Evolutionary conservation across 2,113 vertebrate genomes (phyloP).

Genomic region (Hypomesus transpacificus): DNA sequence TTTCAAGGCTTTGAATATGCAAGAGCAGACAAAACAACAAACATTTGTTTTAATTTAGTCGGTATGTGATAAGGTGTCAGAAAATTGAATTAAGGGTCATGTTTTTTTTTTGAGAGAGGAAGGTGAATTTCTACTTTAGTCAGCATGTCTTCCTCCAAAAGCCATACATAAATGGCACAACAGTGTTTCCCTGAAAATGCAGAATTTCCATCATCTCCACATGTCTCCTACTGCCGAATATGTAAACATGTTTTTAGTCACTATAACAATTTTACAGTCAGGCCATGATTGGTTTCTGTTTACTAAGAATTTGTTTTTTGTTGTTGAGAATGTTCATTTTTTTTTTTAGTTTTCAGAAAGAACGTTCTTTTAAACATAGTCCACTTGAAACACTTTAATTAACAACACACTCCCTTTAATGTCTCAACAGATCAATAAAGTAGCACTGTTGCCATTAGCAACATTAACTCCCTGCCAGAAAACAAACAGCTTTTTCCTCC

Average conservation of each 20-base stretch:
- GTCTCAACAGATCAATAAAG: constrained; percentile 42
- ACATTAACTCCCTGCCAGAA: constrained; percentile 16
- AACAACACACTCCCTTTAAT: constrained; percentile 21
- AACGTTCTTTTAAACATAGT: constrained; percentile 9
- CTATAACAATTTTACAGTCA: too few relatives aligned
- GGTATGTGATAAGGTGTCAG: constrained; percentile 2
- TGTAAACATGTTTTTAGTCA: too few relatives aligned
- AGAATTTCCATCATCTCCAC: too few relatives aligned
- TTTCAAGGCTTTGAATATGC: constrained; percentile 6
- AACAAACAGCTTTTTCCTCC: not conserved
- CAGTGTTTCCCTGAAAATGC: too few relatives aligned
- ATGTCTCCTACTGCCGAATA: too few relatives aligned
- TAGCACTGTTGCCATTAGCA: constrained; percentile 16
- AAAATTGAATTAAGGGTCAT: not conserved
- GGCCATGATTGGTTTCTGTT: too few relatives aligned
- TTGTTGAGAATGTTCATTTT: too few relatives aligned
- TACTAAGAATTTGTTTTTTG: too few relatives aligned
- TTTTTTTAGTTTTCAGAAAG: not conserved
- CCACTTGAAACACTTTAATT: constrained; percentile 32
- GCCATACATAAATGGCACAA: too few relatives aligned
- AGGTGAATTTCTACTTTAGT: not conserved
- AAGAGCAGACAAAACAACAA: not conserved
- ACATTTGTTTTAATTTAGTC: constrained; percentile 18
- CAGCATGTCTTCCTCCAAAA: not conserved
- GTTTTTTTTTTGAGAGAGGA: not conserved